These are phyloP conservation scores for rat (Rattus norvegicus) DNA, from an alignment of 2,113 vertebrate species.

Conservation along the genomic window DNA sequence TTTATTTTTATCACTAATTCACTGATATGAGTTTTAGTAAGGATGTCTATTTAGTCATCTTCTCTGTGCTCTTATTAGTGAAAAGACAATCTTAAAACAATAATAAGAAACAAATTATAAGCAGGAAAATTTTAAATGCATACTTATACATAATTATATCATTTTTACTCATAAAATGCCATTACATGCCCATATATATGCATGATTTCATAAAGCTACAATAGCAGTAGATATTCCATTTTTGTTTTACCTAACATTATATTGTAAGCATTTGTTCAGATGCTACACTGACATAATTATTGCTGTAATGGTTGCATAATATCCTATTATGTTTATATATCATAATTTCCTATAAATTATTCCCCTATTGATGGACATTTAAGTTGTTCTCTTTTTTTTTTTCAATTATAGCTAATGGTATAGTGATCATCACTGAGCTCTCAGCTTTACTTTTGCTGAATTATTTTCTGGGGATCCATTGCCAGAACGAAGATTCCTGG, in stretches of 20 bases:
- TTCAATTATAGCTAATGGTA: slow-evolving; percentile 63
- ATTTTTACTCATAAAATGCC: slow-evolving; percentile 48
- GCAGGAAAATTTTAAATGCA: slow-evolving; percentile 48
- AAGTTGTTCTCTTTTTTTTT: slow-evolving; percentile 39
- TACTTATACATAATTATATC: slow-evolving; percentile 28
- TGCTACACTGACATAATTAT: slow-evolving; percentile 69
- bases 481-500: slow-evolving; percentile 39
- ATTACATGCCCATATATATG: slow-evolving; percentile 22
- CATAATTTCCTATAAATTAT: slow-evolving; percentile 71
- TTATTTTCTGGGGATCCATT: slow-evolving; percentile 66
- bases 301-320: slow-evolving; percentile 59
- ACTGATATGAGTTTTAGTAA: slow-evolving; percentile 28
- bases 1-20: slow-evolving; percentile 48
- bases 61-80: slow-evolving; percentile 52
- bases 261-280: slow-evolving; percentile 72
- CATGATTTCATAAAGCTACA: slow-evolving; percentile 55
- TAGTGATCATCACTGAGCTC: slow-evolving; percentile 9
- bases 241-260: slow-evolving; percentile 63
- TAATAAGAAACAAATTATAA: slow-evolving; percentile 63
- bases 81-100: slow-evolving; percentile 67
- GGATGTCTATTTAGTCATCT: slow-evolving; percentile 4
- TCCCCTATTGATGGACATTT: slow-evolving; percentile 74
- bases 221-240: slow-evolving; percentile 24
- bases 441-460: slow-evolving; percentile 59
- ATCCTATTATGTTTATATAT: slow-evolving; percentile 46